phyloP scores from a whole-genome alignment of 1,140 invertebrate species.

The Drosophila varians region DNA sequence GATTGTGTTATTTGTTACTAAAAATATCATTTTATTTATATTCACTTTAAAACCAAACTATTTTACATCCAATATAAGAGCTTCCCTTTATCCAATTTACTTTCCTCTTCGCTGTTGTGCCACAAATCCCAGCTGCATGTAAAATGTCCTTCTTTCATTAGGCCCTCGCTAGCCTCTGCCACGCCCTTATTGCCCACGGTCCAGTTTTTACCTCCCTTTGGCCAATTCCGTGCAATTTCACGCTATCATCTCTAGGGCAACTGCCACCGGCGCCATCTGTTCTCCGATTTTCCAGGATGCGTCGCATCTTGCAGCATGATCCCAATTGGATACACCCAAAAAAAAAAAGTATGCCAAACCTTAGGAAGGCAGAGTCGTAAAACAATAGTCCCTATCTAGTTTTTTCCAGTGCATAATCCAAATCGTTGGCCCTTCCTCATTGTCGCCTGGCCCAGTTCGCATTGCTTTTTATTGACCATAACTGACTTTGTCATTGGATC shows the following conservation, averaged over 20 bases:
- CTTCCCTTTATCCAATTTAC: neutral
- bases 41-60: neutral
- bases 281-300: constrained; percentile 15
- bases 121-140: constrained; percentile 1
- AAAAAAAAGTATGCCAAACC: too few relatives aligned
- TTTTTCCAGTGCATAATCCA: neutral
- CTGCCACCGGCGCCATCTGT: constrained; percentile 45
- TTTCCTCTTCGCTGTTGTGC: neutral
- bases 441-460: constrained; percentile 56
- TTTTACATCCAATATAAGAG: neutral
- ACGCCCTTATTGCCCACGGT: neutral
- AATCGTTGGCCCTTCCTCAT: constrained; percentile 42
- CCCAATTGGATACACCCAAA: neutral
- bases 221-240: constrained; percentile 25
- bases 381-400: neutral
- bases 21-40: too few relatives aligned
- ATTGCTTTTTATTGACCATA: constrained; percentile 82
- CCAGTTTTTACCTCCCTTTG: neutral
- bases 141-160: constrained; percentile 20
- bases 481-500: constrained; percentile 74
- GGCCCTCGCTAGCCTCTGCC: neutral
- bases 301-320: neutral
- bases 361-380: too few relatives aligned
- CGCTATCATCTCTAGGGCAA: constrained; percentile 31
- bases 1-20: too few relatives aligned